Conservation (phyloP, 2,888 invertebrate genomes). For the Ceriagrion tenellum region DNA sequence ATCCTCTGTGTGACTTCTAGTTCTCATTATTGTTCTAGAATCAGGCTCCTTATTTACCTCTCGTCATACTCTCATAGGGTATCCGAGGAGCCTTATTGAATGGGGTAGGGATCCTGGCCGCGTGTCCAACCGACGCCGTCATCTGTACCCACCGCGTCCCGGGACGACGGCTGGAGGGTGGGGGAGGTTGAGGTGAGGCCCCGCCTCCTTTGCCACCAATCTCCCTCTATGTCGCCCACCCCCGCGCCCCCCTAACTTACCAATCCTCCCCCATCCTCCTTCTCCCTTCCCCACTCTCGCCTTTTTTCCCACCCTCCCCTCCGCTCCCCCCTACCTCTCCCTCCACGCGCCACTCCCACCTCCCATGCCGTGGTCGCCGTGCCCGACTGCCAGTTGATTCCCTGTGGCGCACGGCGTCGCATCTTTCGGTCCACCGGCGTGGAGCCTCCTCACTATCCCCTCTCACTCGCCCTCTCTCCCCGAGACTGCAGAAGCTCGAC, state of each 20-base stretch:
- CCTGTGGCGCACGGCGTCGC: conserved; percentile 53
- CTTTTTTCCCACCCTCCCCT: background rate
- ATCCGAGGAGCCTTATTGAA: too few relatives aligned
- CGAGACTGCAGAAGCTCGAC: background rate
- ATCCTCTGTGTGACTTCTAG: too few relatives aligned
- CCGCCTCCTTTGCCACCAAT: background rate
- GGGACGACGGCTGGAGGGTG: background rate
- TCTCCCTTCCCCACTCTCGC: background rate
- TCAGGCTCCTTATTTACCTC: too few relatives aligned
- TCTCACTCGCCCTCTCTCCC: background rate
- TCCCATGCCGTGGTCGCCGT: conserved; percentile 49
- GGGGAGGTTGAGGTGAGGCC: background rate
- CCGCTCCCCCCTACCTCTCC: background rate
- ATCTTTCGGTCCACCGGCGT: conserved; percentile 1
- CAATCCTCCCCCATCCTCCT: background rate
- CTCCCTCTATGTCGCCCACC: background rate
- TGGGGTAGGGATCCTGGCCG: background rate
- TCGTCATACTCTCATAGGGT: too few relatives aligned
- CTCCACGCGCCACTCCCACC: background rate
- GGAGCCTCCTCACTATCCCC: background rate
- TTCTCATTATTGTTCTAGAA: too few relatives aligned
- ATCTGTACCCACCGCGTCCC: background rate
- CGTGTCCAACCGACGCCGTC: background rate
- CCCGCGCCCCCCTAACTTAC: background rate
- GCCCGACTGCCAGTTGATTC: conserved; percentile 51